Evolutionary conservation across 2,888 invertebrate genomes (phyloP).

Genomic region (Chymomyza amoena): DNA sequence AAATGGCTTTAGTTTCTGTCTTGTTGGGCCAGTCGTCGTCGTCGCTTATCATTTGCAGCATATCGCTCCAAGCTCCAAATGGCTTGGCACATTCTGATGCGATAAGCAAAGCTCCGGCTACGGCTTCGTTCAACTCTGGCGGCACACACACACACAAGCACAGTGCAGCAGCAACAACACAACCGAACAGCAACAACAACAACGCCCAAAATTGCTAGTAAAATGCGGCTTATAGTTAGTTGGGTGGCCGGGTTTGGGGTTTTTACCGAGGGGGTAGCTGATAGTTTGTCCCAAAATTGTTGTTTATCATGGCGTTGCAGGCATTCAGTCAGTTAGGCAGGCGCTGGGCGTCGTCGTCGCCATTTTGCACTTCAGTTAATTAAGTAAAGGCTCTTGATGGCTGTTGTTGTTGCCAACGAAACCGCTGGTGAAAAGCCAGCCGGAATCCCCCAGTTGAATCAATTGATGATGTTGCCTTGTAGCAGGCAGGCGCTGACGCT

Average conservation of each 20-base stretch:
- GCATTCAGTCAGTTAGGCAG: conserved; percentile 33
- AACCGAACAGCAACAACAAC: conserved; percentile 24
- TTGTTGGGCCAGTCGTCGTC: background rate
- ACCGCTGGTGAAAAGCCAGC: conserved; percentile 7
- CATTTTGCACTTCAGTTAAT: conserved; percentile 70
- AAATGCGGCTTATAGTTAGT: conserved; percentile 13
- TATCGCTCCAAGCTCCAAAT: conserved; percentile 66
- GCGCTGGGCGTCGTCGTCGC: background rate
- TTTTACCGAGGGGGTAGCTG: background rate
- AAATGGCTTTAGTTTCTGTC: background rate
- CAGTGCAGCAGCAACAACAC: conserved; percentile 38
- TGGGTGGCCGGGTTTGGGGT: background rate
- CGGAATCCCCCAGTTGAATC: conserved; percentile 45
- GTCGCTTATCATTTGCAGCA: conserved; percentile 53
- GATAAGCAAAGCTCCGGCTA: conserved; percentile 58
- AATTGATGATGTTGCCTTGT: conserved; percentile 42
- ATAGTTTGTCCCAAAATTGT: conserved; percentile 41
- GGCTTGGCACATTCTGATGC: conserved; percentile 70
- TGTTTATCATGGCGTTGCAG: conserved; percentile 61
- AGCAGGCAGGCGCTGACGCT: background rate
- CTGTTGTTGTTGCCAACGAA: conserved; percentile 3
- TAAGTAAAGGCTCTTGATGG: conserved; percentile 54
- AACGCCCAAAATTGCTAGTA: background rate
- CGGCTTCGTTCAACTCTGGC: background rate
- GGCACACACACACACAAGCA: background rate